Evolutionary conservation across 2,888 invertebrate genomes (phyloP), one percentile per base, ranked within the genome.

Genomic region (Leptarthrus brevirostris): DNA sequence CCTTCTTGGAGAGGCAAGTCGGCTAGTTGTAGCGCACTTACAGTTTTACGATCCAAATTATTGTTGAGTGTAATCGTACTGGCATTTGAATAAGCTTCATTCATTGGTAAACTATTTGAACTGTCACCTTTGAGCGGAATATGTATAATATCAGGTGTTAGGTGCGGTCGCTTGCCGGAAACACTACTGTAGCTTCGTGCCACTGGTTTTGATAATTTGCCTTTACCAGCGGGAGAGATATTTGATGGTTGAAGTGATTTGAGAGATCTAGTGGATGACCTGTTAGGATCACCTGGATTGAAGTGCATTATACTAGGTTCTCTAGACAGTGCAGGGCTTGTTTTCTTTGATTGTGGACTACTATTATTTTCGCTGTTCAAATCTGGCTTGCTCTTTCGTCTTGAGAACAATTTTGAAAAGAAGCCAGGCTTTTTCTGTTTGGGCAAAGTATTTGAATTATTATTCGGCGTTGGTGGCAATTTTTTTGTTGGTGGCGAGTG

Each of bases 341-440:
- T 53, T 49, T 77, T 76, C 10, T 74, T 73, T 3, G 75, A 73
- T 18, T 66, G 56, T 14, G 53, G 44, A 20, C n/a, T 73, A 70
- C 56, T 72, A 30, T 54, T 73, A 30, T 64, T 72, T n/a, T 81
- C 80, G 74, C 77, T 80, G n/a, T 49, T 18, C 3, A 86, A 77
- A 64, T 86, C 86, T 16, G 87, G 86, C 80, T 87, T 89, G 78
- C 87, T 89, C 75, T 84, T 84, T 74, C 86, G 87, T 5, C 88
- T 86, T 1, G 88, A 87, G 78, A 91, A 91, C 0, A 91, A 81
- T 81, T 90, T 91, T 1, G 90, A 88, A 77, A 91, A 89, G 76
- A 91, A 86, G 1, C 89, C 88, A 0, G 88, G 87, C 79, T 90
- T 91, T 79, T 89, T 88, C 30, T 88, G 88, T 74, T 88, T 87